phyloP scores from a whole-genome alignment of 92 coral and sea anemone species.

The Pocillopora grandis region DNA sequence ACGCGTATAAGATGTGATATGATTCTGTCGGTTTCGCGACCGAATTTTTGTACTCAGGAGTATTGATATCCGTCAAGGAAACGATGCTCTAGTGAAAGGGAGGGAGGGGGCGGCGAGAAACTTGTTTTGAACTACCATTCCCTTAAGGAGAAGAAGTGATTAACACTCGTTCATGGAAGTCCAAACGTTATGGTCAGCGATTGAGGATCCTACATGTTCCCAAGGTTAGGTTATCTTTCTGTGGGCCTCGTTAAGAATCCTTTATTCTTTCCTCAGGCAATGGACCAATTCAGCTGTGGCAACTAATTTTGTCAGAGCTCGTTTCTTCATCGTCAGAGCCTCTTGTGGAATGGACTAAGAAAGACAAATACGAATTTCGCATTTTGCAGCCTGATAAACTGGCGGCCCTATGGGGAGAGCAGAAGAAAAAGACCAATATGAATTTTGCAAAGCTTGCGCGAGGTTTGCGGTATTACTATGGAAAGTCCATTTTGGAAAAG shows the following conservation, averaged over 20 bases:
- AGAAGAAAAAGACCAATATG: conserved; percentile 26
- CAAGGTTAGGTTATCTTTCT: not conserved
- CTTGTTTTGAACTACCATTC: not conserved
- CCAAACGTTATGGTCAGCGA: too few relatives aligned
- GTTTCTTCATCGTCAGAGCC: not conserved
- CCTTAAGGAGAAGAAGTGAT: too few relatives aligned
- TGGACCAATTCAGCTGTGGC: conserved; percentile 40
- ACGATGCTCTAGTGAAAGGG: too few relatives aligned
- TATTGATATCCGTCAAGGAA: too few relatives aligned
- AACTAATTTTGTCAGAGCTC: conserved; percentile 15
- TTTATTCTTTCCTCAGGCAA: conserved; percentile 7
- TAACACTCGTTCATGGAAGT: too few relatives aligned
- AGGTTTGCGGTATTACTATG: conserved; percentile 29
- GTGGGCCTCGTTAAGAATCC: not conserved
- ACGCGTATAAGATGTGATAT: too few relatives aligned
- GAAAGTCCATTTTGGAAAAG: conserved; percentile 28
- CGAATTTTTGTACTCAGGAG: too few relatives aligned
- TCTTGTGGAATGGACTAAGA: conserved; percentile 31
- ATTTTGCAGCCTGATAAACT: conserved; percentile 21
- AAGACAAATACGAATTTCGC: conserved; percentile 26
- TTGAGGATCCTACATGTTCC: not conserved
- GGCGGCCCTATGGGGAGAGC: conserved; percentile 23
- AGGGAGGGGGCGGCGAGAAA: not conserved
- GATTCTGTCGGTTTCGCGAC: too few relatives aligned
- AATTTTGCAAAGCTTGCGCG: conserved; percentile 31